Evolutionary conservation across 1,140 invertebrate species (phyloP), one percentile per base, ranked within the genome.

Genomic region (Lepidurus arcticus): DNA sequence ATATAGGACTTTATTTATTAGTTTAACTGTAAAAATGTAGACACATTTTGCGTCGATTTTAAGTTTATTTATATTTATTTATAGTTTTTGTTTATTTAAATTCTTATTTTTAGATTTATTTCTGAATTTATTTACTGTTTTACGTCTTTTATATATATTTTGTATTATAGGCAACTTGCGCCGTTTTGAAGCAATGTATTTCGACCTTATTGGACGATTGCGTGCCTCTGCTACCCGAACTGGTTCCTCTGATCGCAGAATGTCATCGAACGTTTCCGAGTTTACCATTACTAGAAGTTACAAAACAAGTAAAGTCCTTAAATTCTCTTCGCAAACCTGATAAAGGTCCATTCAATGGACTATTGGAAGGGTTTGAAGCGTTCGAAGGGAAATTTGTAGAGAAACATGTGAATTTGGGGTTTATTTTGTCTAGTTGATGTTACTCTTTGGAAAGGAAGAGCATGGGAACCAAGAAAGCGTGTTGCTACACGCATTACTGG

Each of bases 201-300:
- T 86, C 87, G 9, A 90, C 90, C 53, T 84, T 94, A 73, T 86
- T 91, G 83, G 88, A 89, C 80, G 90, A 91, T 76, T 90, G 89
- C 79, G 85, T 87, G 73, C 88, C 89, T 0, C 85, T 92, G 76
- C 83, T 92, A 34, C 85, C 87, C 73, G 89, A 91, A 79, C 87
- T 93, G n/a, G 86, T 90, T 5, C 84, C 89, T 73, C 87, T 96
- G n/a, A 85, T 93, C 1, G 84, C 90, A 3, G 86, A 88, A 42
- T 90, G 91, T 2, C 93, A 94, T 82, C 88, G 90, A 78, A 87
- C 86, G 3, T 87, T 87, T 74, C 92, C 92, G 2, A 91, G 92
- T 82, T 86, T 89, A 0, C 85, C 88, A 1, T 90, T 92, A 0
- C 82, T 96, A 16, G 88, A 92, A 81, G 88, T 94, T 9, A 86